These are phyloP conservation scores for Artibeus jamaicensis DNA, from an alignment of 2,797 vertebrate species.

Conservation along the genomic window DNA sequence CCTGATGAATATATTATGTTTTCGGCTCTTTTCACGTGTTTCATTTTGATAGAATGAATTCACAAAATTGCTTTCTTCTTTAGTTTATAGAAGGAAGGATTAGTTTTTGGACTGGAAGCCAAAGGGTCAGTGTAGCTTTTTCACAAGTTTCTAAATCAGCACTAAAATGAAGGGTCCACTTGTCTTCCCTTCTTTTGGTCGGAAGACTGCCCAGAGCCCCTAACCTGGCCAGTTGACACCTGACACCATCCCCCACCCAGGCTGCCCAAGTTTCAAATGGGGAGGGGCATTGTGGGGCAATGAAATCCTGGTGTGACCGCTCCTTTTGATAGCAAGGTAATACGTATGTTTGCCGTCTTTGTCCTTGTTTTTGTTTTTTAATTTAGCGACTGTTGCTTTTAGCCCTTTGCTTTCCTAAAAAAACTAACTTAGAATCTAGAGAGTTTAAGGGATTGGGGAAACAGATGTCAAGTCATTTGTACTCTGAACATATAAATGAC, in stretches of 20 bases:
- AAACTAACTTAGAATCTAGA: neutral
- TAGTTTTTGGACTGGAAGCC: neutral
- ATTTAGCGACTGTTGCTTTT: conserved; percentile 27
- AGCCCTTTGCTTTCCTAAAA: conserved; percentile 19
- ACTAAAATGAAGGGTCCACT: neutral
- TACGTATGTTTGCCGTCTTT: neutral
- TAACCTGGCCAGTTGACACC: neutral
- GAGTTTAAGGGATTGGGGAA: neutral
- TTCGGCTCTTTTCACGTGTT: neutral
- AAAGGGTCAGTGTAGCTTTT: neutral
- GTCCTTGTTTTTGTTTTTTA: conserved; percentile 20
- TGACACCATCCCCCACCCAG: neutral
- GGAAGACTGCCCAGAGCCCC: neutral
- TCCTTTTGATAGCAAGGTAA: neutral
- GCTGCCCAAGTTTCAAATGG: neutral
- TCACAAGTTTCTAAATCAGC: conserved; percentile 20
- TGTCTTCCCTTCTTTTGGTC: conserved; percentile 23
- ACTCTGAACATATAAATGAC: conserved; percentile 12
- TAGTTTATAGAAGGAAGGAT: neutral
- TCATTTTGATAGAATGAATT: conserved; percentile 24
- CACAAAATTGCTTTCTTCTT: neutral
- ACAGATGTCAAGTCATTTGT: neutral
- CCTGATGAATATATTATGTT: neutral
- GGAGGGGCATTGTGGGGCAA: neutral
- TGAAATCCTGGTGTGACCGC: neutral